Evolutionary conservation across 1,140 invertebrate genomes (phyloP).

Genomic region (Bombus vancouverensis): DNA sequence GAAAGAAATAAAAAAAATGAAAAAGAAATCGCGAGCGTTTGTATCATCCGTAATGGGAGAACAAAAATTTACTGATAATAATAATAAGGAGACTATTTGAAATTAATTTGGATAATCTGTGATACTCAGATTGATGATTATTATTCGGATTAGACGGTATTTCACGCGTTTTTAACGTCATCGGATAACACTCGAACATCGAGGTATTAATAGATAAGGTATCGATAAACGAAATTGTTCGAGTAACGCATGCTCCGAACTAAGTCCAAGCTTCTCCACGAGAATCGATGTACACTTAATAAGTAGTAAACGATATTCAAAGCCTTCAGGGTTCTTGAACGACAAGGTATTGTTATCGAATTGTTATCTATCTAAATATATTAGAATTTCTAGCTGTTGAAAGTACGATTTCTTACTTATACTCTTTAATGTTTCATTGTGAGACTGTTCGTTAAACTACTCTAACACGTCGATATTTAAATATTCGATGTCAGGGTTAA

Average conservation of each 20-base stretch:
- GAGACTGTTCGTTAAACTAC: neutral
- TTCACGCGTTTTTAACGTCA: conserved; percentile 36
- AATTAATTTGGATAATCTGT: conserved; percentile 54
- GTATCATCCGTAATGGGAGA: neutral
- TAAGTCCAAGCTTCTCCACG: conserved; percentile 11
- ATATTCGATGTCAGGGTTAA: neutral
- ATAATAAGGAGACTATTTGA: conserved; percentile 29
- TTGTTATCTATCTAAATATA: neutral
- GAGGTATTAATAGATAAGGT: conserved; percentile 36
- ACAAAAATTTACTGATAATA: conserved; percentile 5
- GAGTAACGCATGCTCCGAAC: conserved; percentile 12
- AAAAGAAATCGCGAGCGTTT: conserved; percentile 3
- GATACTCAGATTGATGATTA: conserved; percentile 53
- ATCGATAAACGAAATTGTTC: conserved; percentile 24
- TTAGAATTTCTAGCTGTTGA: neutral
- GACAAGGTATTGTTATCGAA: neutral
- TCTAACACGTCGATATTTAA: neutral
- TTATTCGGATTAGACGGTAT: conserved; percentile 34
- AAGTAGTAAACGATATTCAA: neutral
- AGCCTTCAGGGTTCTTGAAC: neutral
- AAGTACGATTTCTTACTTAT: neutral
- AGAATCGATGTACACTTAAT: neutral
- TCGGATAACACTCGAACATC: conserved; percentile 11
- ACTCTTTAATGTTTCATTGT: neutral
- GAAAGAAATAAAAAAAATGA: neutral